phyloP scores from a whole-genome alignment of 2,113 vertebrate species.

The Sula dactylatra region DNA sequence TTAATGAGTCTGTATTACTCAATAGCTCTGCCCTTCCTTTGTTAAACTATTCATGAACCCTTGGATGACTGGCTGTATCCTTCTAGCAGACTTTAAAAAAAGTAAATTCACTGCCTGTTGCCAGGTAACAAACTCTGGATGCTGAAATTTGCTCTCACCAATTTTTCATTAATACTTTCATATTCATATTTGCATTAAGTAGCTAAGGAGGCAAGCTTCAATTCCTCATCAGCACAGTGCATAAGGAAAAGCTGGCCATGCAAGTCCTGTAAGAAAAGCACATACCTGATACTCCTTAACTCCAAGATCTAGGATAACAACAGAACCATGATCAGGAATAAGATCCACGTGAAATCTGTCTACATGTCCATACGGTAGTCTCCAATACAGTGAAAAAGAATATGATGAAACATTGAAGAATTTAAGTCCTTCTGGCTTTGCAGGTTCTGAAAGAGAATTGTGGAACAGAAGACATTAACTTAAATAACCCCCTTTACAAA shows the following conservation, averaged over 20 bases:
- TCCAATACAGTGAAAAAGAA: slow-evolving; percentile 81
- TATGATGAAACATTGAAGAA: slow-evolving; percentile 71
- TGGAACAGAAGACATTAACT: not conserved
- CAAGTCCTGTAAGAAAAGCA: slow-evolving; percentile 68
- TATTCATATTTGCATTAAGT: not conserved
- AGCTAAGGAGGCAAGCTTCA: slow-evolving; percentile 12
- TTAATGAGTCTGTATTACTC: slow-evolving; percentile 93
- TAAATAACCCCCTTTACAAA: not conserved
- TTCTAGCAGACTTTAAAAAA: slow-evolving; percentile 36
- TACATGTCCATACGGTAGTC: slow-evolving; percentile 64
- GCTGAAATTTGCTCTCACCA: slow-evolving; percentile 48
- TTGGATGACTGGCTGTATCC: slow-evolving; percentile 75
- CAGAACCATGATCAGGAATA: slow-evolving; percentile 74
- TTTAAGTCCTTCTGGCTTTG: slow-evolving; percentile 68
- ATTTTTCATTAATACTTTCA: slow-evolving; percentile 11
- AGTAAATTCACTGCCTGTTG: not conserved
- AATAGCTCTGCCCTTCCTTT: slow-evolving; percentile 82
- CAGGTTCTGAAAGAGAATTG: slow-evolving; percentile 72
- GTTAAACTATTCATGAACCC: slow-evolving; percentile 90
- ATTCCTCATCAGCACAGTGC: not conserved
- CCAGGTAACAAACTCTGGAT: slow-evolving; percentile 48
- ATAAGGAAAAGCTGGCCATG: slow-evolving; percentile 44
- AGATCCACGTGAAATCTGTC: slow-evolving; percentile 79
- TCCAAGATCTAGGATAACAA: slow-evolving; percentile 78
- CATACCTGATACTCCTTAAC: slow-evolving; percentile 80